These are phyloP conservation scores for Nysson spinosus DNA, from an alignment of 2,888 invertebrate genomes.

Conservation along the genomic window DNA sequence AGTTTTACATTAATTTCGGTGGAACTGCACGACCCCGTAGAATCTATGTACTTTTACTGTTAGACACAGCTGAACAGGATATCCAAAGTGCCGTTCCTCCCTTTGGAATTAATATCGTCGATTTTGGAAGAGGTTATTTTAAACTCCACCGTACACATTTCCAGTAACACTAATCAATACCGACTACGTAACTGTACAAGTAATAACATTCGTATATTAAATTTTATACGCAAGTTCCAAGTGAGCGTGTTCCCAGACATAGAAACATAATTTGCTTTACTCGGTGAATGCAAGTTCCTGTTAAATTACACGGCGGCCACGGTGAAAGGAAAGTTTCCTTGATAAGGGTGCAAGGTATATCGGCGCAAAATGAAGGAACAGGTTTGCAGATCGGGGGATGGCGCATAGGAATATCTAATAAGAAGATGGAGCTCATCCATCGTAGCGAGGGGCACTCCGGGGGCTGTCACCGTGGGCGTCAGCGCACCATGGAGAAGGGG, in stretches of 20 bases:
- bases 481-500: conserved; percentile 64
- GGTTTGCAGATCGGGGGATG: conserved; percentile 62
- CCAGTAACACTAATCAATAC: no score
- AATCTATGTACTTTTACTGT: conserved; percentile 5
- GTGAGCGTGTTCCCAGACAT: neutral
- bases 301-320: conserved; percentile 29
- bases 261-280: neutral
- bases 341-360: conserved; percentile 63
- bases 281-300: conserved; percentile 27
- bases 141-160: no score
- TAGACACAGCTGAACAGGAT: conserved; percentile 32
- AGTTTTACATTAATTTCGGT: conserved; percentile 55
- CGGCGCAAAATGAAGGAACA: conserved; percentile 62
- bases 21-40: conserved; percentile 22
- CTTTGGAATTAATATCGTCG: neutral
- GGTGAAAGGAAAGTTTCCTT: conserved; percentile 19
- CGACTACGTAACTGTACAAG: no score
- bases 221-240: neutral
- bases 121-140: conserved; percentile 16
- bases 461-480: conserved; percentile 76
- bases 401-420: conserved; percentile 75
- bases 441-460: conserved; percentile 70
- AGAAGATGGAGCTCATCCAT: conserved; percentile 74
- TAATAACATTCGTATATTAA: no score
- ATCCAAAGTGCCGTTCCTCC: conserved; percentile 29